Percentiles rank a stretch among this genome's conserved stretches.
Conservation (phyloP, 2,113 vertebrate species). For the Donacobius atricapilla region DNA sequence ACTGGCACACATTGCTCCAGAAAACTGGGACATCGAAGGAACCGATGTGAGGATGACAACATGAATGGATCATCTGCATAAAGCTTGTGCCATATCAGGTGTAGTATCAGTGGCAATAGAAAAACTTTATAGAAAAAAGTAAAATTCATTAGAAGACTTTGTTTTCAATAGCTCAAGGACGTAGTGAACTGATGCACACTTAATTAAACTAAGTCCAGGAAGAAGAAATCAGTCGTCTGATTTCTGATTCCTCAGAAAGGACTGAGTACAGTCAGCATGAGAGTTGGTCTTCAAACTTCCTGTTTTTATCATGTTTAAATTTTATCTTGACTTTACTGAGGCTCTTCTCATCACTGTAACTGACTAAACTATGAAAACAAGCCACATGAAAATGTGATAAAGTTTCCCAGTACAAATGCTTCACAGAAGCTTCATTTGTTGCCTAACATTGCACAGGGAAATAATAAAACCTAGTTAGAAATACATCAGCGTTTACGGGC, state of each 20-base stretch:
- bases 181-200: neutral
- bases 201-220: neutral
- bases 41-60: rapidly evolving
- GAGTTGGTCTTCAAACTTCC: neutral
- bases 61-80: neutral
- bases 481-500: neutral
- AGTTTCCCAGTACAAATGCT: neutral
- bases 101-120: neutral
- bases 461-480: slow-evolving; percentile 17
- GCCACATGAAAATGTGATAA: neutral
- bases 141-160: neutral
- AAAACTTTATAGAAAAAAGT: neutral
- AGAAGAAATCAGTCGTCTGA: neutral
- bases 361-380: neutral
- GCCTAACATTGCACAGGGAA: neutral
- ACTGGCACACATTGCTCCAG: rapidly evolving
- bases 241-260: neutral
- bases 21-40: neutral
- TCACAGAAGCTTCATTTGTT: slow-evolving; percentile 23
- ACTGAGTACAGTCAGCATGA: neutral
- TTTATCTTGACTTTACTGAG: neutral
- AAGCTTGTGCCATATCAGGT: neutral
- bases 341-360: neutral
- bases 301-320: neutral
- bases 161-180: neutral